Evolutionary conservation across 1,140 invertebrate species (phyloP).

Genomic region (Yoshiicerus persimilis): DNA sequence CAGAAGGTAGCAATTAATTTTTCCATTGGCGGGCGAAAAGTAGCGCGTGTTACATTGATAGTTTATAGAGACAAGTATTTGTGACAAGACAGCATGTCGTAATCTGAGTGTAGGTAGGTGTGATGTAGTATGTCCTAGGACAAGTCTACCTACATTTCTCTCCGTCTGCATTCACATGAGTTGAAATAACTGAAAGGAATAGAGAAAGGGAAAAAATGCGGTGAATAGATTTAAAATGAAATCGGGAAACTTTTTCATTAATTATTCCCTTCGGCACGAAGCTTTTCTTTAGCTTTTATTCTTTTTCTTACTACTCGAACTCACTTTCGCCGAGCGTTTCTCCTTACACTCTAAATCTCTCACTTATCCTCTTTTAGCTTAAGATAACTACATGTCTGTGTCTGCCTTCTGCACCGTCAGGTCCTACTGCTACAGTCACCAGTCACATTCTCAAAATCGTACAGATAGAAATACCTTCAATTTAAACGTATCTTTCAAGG

Average conservation of each 20-base stretch:
- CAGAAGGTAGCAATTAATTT: not conserved
- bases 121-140: not conserved
- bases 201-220: not conserved
- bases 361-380: not conserved
- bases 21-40: not conserved
- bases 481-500: not conserved
- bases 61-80: not conserved
- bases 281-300: conserved; percentile 12
- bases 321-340: not conserved
- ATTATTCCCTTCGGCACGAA: conserved; percentile 8
- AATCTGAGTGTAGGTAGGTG: not conserved
- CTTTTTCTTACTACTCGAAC: not conserved
- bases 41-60: not conserved
- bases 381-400: not conserved
- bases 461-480: not conserved
- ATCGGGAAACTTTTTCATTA: conserved; percentile 26
- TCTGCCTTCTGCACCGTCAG: not conserved
- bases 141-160: not conserved
- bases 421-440: not conserved
- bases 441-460: not conserved
- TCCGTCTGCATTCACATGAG: not conserved
- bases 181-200: not conserved
- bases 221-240: conserved; percentile 24
- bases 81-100: not conserved
- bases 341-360: not conserved